A percentile compares a stretch with the other conserved stretches of the same genome.
These are phyloP conservation scores for Siniperca undulata DNA, from an alignment of 2,797 vertebrate species.

Conservation along the genomic window DNA sequence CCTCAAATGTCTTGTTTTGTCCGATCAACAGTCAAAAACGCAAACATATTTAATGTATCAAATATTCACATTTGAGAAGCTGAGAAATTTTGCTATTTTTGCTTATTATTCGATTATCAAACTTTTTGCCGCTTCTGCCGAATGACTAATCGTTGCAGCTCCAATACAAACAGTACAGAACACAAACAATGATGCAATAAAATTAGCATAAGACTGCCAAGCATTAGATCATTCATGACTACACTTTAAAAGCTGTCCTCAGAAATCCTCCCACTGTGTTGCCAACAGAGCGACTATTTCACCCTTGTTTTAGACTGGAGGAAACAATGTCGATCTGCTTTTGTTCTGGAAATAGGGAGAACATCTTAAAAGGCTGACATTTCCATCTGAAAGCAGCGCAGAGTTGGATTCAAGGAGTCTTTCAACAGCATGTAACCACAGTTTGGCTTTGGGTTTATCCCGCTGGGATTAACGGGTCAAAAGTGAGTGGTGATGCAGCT, in stretches of 20 bases:
- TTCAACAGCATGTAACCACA: not conserved
- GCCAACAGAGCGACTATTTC: conserved; percentile 26
- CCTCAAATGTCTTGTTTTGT: not conserved
- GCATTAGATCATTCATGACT: not conserved
- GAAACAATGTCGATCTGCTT: conserved; percentile 36
- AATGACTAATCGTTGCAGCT: not conserved
- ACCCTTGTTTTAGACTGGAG: conserved; percentile 8
- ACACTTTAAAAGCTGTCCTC: conserved; percentile 10
- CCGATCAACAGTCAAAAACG: not conserved
- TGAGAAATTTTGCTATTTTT: not conserved
- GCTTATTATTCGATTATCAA: not conserved
- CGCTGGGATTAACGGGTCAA: not conserved
- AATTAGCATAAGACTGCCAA: not conserved
- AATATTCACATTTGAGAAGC: not conserved
- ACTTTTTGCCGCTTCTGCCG: not conserved
- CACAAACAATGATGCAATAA: not conserved
- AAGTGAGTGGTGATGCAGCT: not conserved
- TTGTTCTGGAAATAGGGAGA: conserved; percentile 34
- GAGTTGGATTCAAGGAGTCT: not conserved
- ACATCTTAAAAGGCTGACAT: conserved; percentile 22
- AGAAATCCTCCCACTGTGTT: conserved; percentile 21
- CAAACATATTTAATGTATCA: not conserved
- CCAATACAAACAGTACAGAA: not conserved
- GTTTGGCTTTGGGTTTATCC: not conserved
- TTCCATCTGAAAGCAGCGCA: conserved; percentile 37